Evolutionary conservation across 2,888 invertebrate species (phyloP), one percentile per base, ranked within the genome.

Genomic region (Dyspetes luteomarginatus): DNA sequence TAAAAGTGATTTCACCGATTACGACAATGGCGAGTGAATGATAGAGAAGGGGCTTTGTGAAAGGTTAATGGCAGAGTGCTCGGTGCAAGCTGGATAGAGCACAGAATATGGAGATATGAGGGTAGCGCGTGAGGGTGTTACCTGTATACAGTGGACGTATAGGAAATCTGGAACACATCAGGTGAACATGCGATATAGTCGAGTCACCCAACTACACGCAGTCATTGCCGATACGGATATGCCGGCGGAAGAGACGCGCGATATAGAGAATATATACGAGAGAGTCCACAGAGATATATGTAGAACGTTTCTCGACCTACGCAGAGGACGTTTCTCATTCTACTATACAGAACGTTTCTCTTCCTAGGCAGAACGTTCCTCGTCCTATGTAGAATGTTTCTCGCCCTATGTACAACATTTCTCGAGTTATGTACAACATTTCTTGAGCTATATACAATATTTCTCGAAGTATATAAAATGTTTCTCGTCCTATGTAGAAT

Each of bases 21-120:
- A 36, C 3, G 52, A 80, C 76, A 80, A 80, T 80, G 17, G 72
- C 24, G 65, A 62, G 43, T 60, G 75, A 52, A 71, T 67, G 50
- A 71, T 43, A 43, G 76, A 60, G 58, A 45, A 50, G 52, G 52
- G 52, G n/a, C 19, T 17, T 55, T 64, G 41, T 43, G 45, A 60
- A 69, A 73, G 50, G 77, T 73, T 68, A 67, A 77, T 77, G 62
- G 68, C 62, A 26, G 72, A 48, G 48, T 65, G 74, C 15, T 52
- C 60, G 48, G 45, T 64, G 64, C 28, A 50, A 50, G 67, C 19
- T 72, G 55, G 55, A 76, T 50, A 41, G 72, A 24, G 7, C 45
- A 26, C 22, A 41, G 60, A n/a, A 48, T 48, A 71, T 62, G 50
- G 12, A 64, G 52, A 72, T 72, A 50, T 1, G 30, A 30, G n/a